These are phyloP conservation scores for Apodemia hepburni DNA, from an alignment of 2,888 invertebrate species.

Conservation along the genomic window DNA sequence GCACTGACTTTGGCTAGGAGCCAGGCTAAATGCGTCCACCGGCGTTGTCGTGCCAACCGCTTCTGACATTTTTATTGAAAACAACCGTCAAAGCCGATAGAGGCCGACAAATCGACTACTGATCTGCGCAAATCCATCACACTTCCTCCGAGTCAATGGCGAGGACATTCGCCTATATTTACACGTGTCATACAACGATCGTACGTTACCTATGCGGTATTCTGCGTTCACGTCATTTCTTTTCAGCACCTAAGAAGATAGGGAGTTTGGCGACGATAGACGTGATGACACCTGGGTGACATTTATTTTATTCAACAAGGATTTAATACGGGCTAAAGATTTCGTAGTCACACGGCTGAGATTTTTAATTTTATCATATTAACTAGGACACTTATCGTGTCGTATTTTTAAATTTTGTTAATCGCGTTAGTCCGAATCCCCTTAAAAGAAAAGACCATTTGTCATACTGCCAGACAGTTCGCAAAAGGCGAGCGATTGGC, in stretches of 20 bases:
- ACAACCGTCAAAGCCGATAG: slow-evolving; percentile 64
- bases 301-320: neutral
- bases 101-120: slow-evolving; percentile 58
- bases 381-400: no score
- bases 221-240: slow-evolving; percentile 43
- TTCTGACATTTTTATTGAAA: slow-evolving; percentile 75
- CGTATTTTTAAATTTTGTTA: no score
- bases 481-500: no score
- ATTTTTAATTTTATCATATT: no score
- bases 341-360: neutral
- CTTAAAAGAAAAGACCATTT: no score
- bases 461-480: no score
- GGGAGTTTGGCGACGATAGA: slow-evolving; percentile 8
- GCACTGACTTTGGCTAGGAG: slow-evolving; percentile 61
- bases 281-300: neutral
- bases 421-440: no score
- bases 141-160: slow-evolving; percentile 74
- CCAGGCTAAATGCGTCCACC: slow-evolving; percentile 72
- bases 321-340: neutral
- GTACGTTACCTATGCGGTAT: slow-evolving; percentile 37
- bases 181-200: slow-evolving; percentile 50
- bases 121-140: slow-evolving; percentile 68
- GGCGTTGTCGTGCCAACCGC: slow-evolving; percentile 64
- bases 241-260: slow-evolving; percentile 19
- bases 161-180: slow-evolving; percentile 68